Evolutionary conservation across 2,797 vertebrate species (phyloP).

Genomic region (Capromys pilorides): DNA sequence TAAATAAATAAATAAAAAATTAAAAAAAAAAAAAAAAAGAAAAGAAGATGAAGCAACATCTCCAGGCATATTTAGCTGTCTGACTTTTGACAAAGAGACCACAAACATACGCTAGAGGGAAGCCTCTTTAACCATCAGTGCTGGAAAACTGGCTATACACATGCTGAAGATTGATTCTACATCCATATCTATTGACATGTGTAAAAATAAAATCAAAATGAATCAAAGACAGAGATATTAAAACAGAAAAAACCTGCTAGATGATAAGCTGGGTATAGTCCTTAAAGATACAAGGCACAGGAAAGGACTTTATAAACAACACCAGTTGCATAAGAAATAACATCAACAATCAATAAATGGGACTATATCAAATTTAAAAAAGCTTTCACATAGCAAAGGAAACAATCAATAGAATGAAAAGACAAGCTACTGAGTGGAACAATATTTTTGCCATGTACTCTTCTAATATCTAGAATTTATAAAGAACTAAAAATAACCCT

Average conservation of each 20-base stretch:
- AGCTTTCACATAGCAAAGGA: background rate
- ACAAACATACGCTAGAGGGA: background rate
- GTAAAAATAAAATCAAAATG: background rate
- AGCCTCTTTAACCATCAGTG: background rate
- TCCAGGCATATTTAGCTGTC: background rate
- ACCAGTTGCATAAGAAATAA: background rate
- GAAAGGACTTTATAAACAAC: background rate
- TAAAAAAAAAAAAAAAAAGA: too few relatives aligned
- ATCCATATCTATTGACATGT: background rate
- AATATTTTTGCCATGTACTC: background rate
- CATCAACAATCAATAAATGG: background rate
- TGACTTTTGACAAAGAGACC: background rate
- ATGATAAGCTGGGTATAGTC: background rate
- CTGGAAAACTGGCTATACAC: background rate
- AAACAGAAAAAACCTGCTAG: background rate
- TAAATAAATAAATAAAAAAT: too few relatives aligned
- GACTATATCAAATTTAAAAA: background rate
- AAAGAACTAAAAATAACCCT: background rate
- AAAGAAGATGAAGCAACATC: background rate
- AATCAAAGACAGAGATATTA: background rate
- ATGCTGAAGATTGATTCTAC: background rate
- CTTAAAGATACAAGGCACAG: background rate
- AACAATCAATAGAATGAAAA: background rate
- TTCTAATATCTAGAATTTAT: background rate
- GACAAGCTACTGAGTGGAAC: background rate